Percentiles rank a stretch among this genome's conserved stretches.
These are phyloP conservation scores for Rattus norvegicus DNA, from an alignment of 2,113 vertebrate genomes.

Conservation along the genomic window GRCr8 NC_086034.1:33825501-33826000, in stretches of 20 bases:
- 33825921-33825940: neutral
- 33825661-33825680: neutral
- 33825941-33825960: neutral
- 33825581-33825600: neutral
- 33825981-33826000: neutral
- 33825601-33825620: neutral
- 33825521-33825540: neutral
- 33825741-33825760: neutral
- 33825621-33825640: neutral
- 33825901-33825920: neutral
- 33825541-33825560: neutral
- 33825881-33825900: neutral
- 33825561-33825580: conserved; percentile 3
- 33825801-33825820: neutral
- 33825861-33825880: neutral
- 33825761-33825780: neutral
- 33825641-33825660: neutral
- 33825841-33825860: neutral
- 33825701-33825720: neutral
- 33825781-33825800: neutral
- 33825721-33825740: neutral
- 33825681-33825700: neutral
- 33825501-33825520: conserved; percentile 29
- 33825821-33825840: neutral
- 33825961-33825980: neutral